Percentiles rank a stretch among this genome's conserved stretches.
phyloP scores from a whole-genome alignment of 2,888 invertebrate species.

The Zonitis immaculata region DNA sequence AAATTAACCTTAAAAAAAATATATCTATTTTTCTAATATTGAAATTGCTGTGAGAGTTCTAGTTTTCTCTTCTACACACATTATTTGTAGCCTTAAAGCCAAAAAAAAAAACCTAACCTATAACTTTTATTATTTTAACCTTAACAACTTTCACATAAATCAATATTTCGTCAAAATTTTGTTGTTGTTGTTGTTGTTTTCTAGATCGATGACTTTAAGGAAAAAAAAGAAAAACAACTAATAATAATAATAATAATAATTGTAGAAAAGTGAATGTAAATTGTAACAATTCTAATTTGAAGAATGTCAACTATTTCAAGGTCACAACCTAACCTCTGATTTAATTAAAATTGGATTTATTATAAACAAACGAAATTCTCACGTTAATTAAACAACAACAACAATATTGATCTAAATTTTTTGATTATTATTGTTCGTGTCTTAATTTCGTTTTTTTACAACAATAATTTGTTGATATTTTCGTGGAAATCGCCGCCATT shows the following conservation, averaged over 20 bases:
- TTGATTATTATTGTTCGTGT: too few relatives aligned
- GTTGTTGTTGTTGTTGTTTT: too few relatives aligned
- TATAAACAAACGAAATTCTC: not conserved
- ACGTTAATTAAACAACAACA: not conserved
- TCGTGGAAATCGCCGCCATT: too few relatives aligned
- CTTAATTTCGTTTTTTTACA: too few relatives aligned
- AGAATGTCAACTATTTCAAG: not conserved
- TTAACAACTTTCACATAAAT: not conserved
- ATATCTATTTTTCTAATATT: not conserved
- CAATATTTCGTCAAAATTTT: not conserved
- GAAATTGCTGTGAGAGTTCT: not conserved
- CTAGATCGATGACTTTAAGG: too few relatives aligned
- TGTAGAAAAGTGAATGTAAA: not conserved
- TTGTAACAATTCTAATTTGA: too few relatives aligned
- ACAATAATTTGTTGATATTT: too few relatives aligned
- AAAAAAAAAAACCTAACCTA: not conserved
- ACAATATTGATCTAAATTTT: too few relatives aligned
- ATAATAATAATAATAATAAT: too few relatives aligned
- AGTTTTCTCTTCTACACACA: not conserved
- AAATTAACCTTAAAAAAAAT: not conserved
- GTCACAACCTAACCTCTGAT: not conserved
- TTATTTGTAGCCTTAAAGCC: not conserved
- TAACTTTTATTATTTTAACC: too few relatives aligned
- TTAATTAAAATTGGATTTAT: not conserved
- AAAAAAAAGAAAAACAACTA: not conserved